phyloP scores from a whole-genome alignment of 2,888 invertebrate species.

The Lycia hirtaria region DNA sequence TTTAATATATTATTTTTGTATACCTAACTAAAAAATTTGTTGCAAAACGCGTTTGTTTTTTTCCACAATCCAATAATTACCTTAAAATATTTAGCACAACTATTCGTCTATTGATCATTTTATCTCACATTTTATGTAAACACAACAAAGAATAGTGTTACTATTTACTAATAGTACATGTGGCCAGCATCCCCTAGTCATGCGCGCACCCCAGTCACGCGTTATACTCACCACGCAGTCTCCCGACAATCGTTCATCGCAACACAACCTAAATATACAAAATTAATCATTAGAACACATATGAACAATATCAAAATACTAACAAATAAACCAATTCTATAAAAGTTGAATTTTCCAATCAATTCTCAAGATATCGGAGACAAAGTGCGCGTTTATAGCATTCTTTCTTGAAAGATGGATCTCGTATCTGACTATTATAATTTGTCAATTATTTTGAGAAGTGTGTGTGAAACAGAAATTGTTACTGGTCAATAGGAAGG shows the following conservation, averaged over 20 bases:
- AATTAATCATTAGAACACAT: conserved; percentile 11
- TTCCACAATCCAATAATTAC: not conserved
- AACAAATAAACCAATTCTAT: not conserved
- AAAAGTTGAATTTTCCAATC: not conserved
- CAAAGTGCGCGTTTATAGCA: conserved; percentile 10
- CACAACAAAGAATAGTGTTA: conserved; percentile 26
- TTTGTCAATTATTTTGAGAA: conserved; percentile 62
- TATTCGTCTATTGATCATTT: not conserved
- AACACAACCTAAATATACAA: conserved; percentile 59
- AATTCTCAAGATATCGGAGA: not conserved
- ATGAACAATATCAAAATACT: not conserved
- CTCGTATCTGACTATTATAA: conserved; percentile 48
- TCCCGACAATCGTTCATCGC: conserved; percentile 69
- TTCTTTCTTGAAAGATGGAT: conserved; percentile 29
- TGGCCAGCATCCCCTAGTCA: conserved; percentile 67
- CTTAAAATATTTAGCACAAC: no score
- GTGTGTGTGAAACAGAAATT: conserved; percentile 35
- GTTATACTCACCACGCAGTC: conserved; percentile 75
- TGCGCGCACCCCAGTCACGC: conserved; percentile 69
- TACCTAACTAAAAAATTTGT: no score
- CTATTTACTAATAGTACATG: conserved; percentile 66
- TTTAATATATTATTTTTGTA: no score
- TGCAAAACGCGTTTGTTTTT: no score
- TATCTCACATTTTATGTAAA: conserved; percentile 17
- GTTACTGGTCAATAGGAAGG: conserved; percentile 51